Evolutionary conservation across 2,797 vertebrate species (phyloP), one percentile per base, ranked within the genome.

Genomic region (Tarsius wallacei): DNA sequence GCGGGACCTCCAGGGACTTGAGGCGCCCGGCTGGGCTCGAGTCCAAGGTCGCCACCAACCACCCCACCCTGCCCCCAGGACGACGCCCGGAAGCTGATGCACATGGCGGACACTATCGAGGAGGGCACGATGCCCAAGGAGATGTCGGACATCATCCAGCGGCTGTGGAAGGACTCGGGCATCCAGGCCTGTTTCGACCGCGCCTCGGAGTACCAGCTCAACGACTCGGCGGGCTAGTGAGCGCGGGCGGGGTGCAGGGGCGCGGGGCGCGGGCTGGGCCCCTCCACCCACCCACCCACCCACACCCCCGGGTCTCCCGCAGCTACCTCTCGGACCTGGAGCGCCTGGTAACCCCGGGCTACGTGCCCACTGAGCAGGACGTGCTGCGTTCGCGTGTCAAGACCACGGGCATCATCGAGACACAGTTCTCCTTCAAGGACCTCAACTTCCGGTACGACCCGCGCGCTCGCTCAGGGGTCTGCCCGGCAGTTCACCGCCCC

Each of bases 371-470:
- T 0, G 99, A 99, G 98, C 99, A 99, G 98, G 99, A 99, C 0
- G 99, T 99, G 96, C 99, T 99, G 98, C 99, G 99, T 77, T 99
- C 99, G 49, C 99, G 99, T 85, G 99, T 99, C 94, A 99, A 99
- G 99, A 99, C 99, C 93, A 99, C 99, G 0, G 99, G 99, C 97
- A 99, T 99, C 98, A 99, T 99, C 0, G 99, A 99, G 98, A 99
- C 99, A 7, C 98, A 99, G 97, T 99, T 99, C 97, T 99, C 99
- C 92, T 99, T 99, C 93, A 99, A 99, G 98, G 99, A 99, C 97
- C 99, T 99, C 96, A 98, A 99, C 92, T 99, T 99, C 99, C 99
- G 99, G 99, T 99, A 97, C 28, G 82, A 3, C 4, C 0, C 0
- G 14, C 36, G 8, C 2, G 47, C 12, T 14, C 0, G 49, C 12